Evolutionary conservation across 1,140 invertebrate species (phyloP), one percentile per base, ranked within the genome.

Genomic region (Nomia melanderi): DNA sequence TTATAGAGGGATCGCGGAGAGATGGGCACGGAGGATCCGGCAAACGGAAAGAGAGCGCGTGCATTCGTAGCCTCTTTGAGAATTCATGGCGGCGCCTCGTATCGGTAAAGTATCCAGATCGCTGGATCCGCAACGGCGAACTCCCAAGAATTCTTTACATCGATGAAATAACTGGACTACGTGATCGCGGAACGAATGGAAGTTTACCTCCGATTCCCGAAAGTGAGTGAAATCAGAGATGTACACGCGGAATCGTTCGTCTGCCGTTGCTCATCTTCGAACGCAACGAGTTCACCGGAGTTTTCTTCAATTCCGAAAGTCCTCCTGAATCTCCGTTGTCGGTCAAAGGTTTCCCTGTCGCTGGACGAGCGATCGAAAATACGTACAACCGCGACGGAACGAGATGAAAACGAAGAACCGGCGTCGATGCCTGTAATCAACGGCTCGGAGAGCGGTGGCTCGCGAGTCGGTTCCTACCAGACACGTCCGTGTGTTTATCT

Each of bases 71-170:
- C 27, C 79, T 78, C 54, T 67, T 81, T 81, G 75, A 67, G 69
- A 73, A 81, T 81, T 81, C 79, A 81, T 78, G 54, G 47, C 67
- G 47, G 41, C 78, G 79, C 72, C 79, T 56, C 79, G 67, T 70
- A 73, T 62, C 67, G 56, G 76, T 73, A 72, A 78, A 78, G 79
- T 81, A 78, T 78, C 79, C 69, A 73, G 79, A 81, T 81, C 79
- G 72, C 69, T 78, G 67, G 75, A 78, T 81, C 76, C 75, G 62
- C 76, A 71, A 23, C 47, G 63, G 76, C 75, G 76, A 64, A 81
- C 78, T 73, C 29, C 79, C 78, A 74, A 78, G 62, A 67, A 78
- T 74, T 78, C 70, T 71, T 79, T 79, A 63, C 67, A 60, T 78
- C 76, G 36, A 17, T 79, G 63, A 79, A 81, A 81, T 74, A 81